phyloP scores from a whole-genome alignment of 2,113 vertebrate genomes.

The Neogobius melanostomus region DNA sequence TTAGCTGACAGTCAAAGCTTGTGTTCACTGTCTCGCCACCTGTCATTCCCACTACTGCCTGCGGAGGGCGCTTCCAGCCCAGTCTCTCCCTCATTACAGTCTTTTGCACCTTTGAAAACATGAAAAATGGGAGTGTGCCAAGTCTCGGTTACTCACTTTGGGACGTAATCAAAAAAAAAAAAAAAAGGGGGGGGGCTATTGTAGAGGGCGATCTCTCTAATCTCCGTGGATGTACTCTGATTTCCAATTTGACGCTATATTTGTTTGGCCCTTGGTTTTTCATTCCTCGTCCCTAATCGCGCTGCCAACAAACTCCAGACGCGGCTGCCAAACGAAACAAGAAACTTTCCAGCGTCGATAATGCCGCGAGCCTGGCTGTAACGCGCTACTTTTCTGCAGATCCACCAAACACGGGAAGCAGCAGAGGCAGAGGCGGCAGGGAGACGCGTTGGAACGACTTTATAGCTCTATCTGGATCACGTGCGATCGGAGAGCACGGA shows the following conservation, averaged over 20 bases:
- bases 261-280: neutral
- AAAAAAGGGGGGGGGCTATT: too few species aligned
- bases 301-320: neutral
- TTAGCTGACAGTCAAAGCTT: too few species aligned
- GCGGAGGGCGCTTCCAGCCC: too few species aligned
- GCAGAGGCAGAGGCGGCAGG: too few species aligned
- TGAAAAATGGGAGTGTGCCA: too few species aligned
- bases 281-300: neutral
- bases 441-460: neutral
- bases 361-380: neutral
- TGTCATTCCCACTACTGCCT: too few species aligned
- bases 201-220: neutral
- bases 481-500: neutral
- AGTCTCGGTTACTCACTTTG: too few species aligned
- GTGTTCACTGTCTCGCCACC: too few species aligned
- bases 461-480: neutral
- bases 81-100: neutral
- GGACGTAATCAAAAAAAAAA: too few species aligned
- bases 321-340: conserved; percentile 1
- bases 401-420: neutral
- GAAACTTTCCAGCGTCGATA: neutral
- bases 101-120: too few species aligned
- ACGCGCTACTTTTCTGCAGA: neutral
- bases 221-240: neutral
- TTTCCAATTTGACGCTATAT: neutral